These are phyloP conservation scores for Anisognathus igniventris DNA, from an alignment of 2,797 vertebrate genomes.

Conservation along the genomic window DNA sequence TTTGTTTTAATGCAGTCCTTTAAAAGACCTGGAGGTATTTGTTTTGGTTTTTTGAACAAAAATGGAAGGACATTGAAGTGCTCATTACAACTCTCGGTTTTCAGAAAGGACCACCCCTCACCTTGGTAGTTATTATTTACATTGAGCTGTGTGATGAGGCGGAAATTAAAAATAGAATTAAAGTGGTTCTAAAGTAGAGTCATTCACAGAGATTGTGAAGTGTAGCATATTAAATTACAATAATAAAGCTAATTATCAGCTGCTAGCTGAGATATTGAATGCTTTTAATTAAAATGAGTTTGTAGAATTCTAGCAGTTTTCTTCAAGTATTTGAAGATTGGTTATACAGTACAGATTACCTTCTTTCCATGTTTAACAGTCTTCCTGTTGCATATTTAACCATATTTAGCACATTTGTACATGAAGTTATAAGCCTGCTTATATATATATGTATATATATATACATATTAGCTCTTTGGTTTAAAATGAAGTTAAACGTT, in stretches of 20 bases:
- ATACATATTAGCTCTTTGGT: not conserved
- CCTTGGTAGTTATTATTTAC: slow-evolving; percentile 41
- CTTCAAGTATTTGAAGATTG: not conserved
- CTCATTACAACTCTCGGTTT: not conserved
- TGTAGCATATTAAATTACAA: slow-evolving; percentile 60
- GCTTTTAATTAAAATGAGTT: slow-evolving; percentile 56
- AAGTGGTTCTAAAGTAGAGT: slow-evolving; percentile 47
- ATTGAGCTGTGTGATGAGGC: slow-evolving; percentile 32
- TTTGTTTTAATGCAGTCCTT: not conserved
- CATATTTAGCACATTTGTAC: not conserved
- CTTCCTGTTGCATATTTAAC: not conserved
- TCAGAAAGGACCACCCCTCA: slow-evolving; percentile 45
- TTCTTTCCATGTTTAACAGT: not conserved
- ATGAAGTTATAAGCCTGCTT: not conserved
- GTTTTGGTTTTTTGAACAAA: not conserved
- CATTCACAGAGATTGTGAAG: slow-evolving; percentile 41
- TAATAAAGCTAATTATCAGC: slow-evolving; percentile 60
- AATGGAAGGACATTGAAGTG: not conserved
- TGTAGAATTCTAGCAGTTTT: slow-evolving; percentile 36
- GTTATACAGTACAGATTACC: not conserved
- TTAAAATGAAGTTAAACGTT: not conserved
- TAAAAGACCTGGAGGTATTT: not conserved
- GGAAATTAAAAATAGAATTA: slow-evolving; percentile 70
- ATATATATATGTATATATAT: not conserved
- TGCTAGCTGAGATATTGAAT: slow-evolving; percentile 51